Base-by-base conservation (phyloP, 2,888 invertebrate species). In the Ypsolopha scabrella region DNA sequence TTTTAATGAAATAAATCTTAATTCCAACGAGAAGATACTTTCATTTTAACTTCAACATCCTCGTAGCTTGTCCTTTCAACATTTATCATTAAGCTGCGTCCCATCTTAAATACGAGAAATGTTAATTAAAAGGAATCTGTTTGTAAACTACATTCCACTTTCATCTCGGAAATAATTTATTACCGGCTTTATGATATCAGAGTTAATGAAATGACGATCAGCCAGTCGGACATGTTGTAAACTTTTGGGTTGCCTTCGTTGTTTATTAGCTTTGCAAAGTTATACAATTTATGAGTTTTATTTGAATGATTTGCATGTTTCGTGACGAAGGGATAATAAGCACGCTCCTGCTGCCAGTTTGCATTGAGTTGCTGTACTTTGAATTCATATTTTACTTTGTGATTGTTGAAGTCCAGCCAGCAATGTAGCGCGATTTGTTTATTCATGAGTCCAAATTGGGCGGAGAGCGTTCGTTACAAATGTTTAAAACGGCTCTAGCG, bases 371-470 rank as follows among this genome's bases (percentile, higher is more conserved):
- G 37, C 13, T 47, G 37, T 47, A 10, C 13, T 13, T 47, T 14
- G 36, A 47, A 47, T 14, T 13, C 36, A 37, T 38, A 11, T 47
- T 13, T 33, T 37, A 47, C 33, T 47, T 47, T 37, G 14, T 36
- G 33, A 41, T 24, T 41, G 39, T 24, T 14, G 13, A 48, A 48
- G 24, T 24, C 13, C 9, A 35, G 46, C 10, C 24, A 14, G 39
- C 68, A 65, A 72, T 70, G 72, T 71, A 68, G 60, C 57, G 52
- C 58, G 59, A 67, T 71, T 74, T 78, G 70, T 68, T 64, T 75
- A 77, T 77, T 76, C 70, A 75, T 77, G 74, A 75, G 65, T 64
- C 60, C 52, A 56, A 60, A 57, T 54, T 54, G 57, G 57, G 53
- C 50, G 53, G 53, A 53, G 60, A 58, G 57, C 61, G 58, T 55